Evolutionary conservation across 2,888 invertebrate species (phyloP).

Genomic region (Dryadula phaetusa): DNA sequence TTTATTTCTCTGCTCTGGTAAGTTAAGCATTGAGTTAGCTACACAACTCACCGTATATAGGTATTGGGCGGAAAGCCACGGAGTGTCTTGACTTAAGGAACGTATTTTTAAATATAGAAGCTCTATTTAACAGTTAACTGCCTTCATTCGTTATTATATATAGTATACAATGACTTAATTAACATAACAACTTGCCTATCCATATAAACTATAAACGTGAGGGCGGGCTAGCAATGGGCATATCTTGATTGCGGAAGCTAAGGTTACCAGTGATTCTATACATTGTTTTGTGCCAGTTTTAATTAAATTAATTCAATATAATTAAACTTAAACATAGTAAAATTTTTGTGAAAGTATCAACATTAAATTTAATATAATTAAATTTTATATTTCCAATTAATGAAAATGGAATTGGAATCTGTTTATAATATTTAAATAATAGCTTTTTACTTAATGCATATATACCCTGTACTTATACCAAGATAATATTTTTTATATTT

Average conservation of each 20-base stretch:
- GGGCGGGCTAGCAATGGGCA: slow-evolving; percentile 3
- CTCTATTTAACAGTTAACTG: background rate
- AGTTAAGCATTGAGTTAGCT: no score
- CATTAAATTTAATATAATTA: background rate
- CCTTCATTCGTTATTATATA: background rate
- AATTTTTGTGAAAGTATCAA: background rate
- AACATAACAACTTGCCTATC: slow-evolving; percentile 9
- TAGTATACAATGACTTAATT: background rate
- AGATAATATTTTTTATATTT: no score
- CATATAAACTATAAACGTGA: background rate
- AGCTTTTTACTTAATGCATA: no score
- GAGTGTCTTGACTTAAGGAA: no score
- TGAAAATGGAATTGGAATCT: no score
- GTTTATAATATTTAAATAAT: no score
- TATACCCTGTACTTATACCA: no score
- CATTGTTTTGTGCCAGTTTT: background rate
- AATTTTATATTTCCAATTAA: no score
- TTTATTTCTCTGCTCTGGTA: no score
- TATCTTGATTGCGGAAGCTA: slow-evolving; percentile 13
- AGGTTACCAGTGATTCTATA: background rate
- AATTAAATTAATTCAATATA: background rate
- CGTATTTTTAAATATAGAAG: background rate
- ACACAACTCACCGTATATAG: no score
- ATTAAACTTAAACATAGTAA: background rate
- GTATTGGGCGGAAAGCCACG: no score